A percentile compares a stretch with the other conserved stretches of the same genome.
These are phyloP conservation scores for Tetraneura akinire DNA, from an alignment of 1,140 invertebrate genomes.

Conservation along the genomic window DNA sequence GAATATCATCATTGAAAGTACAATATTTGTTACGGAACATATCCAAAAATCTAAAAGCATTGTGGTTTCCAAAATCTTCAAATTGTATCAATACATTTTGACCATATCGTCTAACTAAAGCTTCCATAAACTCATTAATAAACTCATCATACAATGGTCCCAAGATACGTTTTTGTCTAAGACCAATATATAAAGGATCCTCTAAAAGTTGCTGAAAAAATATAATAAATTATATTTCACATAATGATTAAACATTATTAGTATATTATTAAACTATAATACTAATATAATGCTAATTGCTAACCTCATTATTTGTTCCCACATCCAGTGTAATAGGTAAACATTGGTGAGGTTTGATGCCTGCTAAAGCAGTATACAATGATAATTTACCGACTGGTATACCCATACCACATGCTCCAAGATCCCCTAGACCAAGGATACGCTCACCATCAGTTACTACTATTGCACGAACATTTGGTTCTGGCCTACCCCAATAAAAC, in stretches of 20 bases:
- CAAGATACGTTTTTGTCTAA: slow-evolving; percentile 80
- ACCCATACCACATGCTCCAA: slow-evolving; percentile 94
- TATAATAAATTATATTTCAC: background rate
- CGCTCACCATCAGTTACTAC: slow-evolving; percentile 94
- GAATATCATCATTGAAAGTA: slow-evolving; percentile 97
- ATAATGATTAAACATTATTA: background rate
- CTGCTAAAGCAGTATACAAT: slow-evolving; percentile 88
- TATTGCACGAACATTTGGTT: slow-evolving; percentile 87
- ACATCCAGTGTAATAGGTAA: slow-evolving; percentile 91
- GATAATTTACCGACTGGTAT: slow-evolving; percentile 94
- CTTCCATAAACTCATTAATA: slow-evolving; percentile 97
- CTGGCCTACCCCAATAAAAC: slow-evolving; percentile 71
- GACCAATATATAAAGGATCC: slow-evolving; percentile 94
- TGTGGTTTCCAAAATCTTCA: slow-evolving; percentile 94
- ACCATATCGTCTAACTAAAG: slow-evolving; percentile 86
- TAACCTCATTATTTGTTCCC: slow-evolving; percentile 84
- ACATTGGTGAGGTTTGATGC: slow-evolving; percentile 90
- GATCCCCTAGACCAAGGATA: slow-evolving; percentile 90
- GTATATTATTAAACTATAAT: background rate
- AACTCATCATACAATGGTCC: slow-evolving; percentile 92
- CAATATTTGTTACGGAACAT: slow-evolving; percentile 86
- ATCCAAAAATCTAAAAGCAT: slow-evolving; percentile 87
- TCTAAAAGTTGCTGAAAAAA: slow-evolving; percentile 73
- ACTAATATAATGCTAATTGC: background rate
- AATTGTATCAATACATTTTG: slow-evolving; percentile 90